Evolutionary conservation across 2,113 vertebrate species (phyloP).

Genomic region (Myiagra hebetior): DNA sequence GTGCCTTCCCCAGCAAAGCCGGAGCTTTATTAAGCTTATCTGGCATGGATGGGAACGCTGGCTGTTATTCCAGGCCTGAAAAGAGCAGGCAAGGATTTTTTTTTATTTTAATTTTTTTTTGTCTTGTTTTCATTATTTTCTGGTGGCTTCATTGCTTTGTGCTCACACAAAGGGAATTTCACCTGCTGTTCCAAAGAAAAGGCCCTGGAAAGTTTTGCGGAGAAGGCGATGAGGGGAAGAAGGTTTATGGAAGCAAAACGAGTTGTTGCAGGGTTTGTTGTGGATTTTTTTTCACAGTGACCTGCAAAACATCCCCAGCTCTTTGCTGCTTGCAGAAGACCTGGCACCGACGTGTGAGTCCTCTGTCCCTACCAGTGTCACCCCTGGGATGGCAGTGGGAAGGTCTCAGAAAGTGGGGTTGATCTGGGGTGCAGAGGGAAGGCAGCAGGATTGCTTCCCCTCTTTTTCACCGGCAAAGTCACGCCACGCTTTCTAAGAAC

Average conservation of each 20-base stretch:
- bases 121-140: conserved; percentile 31
- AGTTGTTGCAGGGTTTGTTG: background rate
- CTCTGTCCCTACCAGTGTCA: background rate
- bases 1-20: background rate
- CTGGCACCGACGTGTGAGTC: rapidly evolving
- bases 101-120: background rate
- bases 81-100: background rate
- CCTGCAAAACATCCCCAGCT: background rate
- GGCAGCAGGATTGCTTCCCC: rapidly evolving
- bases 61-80: background rate
- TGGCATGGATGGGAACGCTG: rapidly evolving
- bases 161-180: conserved; percentile 21
- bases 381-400: background rate
- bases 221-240: background rate
- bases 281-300: background rate
- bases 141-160: background rate
- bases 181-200: conserved; percentile 49
- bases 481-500: conserved; percentile 58
- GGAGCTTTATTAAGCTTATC: background rate
- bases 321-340: background rate
- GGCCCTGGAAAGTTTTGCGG: background rate
- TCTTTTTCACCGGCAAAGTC: background rate
- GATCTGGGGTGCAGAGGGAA: background rate
- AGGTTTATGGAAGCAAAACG: background rate
- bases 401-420: background rate